These are phyloP conservation scores for Bovichtus variegatus DNA, from an alignment of 2,797 vertebrate genomes.

Conservation along the genomic window DNA sequence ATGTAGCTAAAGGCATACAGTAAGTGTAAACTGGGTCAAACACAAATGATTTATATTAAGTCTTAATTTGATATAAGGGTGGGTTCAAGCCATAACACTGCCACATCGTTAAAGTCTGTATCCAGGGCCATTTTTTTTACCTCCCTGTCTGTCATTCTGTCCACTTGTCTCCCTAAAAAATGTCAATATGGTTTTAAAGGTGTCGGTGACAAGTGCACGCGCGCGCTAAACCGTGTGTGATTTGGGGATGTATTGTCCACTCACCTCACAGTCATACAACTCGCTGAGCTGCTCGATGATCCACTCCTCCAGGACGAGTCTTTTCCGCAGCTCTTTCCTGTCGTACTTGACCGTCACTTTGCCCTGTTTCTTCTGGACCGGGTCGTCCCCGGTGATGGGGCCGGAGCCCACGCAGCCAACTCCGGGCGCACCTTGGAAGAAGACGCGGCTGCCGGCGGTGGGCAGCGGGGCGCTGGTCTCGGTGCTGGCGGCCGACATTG, in stretches of 20 bases:
- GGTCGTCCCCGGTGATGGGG: constrained; percentile 79
- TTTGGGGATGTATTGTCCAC: constrained; percentile 20
- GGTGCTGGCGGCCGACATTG: constrained; percentile 81
- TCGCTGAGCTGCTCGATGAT: constrained; percentile 97
- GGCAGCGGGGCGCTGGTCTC: constrained; percentile 79
- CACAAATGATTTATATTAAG: too few species aligned
- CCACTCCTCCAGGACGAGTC: constrained; percentile 96
- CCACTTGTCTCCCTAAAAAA: constrained; percentile 1
- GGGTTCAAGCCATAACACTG: background rate
- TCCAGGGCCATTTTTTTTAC: background rate
- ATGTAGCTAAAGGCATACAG: background rate
- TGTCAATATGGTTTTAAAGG: background rate
- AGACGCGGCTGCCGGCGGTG: constrained; percentile 76
- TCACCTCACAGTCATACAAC: constrained; percentile 96
- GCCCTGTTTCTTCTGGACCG: constrained; percentile 92
- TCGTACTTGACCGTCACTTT: constrained; percentile 99
- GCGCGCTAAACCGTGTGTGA: background rate
- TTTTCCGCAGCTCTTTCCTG: constrained; percentile 96
- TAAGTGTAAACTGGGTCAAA: background rate
- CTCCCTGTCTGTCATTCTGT: background rate
- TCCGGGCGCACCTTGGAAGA: constrained; percentile 81
- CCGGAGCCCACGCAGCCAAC: constrained; percentile 88
- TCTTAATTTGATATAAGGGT: background rate
- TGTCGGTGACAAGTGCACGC: background rate
- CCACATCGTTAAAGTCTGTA: background rate